phyloP scores from a whole-genome alignment of 2,113 vertebrate species.

The Psittacus erithacus region DNA sequence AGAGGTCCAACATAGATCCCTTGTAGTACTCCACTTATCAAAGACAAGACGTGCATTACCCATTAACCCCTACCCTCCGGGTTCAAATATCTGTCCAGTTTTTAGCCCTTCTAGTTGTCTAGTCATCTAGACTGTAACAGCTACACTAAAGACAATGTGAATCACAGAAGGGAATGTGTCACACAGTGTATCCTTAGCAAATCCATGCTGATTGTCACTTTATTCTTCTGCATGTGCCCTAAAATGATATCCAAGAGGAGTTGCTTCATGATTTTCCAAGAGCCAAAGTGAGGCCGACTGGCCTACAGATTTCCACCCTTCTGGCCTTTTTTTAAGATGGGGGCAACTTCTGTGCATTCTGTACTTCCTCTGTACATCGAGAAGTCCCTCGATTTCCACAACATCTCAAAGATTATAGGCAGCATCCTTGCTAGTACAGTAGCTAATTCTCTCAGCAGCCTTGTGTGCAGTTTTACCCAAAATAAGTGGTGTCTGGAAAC shows the following conservation, averaged over 20 bases:
- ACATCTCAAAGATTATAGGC: not conserved
- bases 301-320: not conserved
- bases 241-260: not conserved
- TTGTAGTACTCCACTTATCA: not conserved
- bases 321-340: not conserved
- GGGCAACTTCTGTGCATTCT: not conserved
- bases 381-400: not conserved
- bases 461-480: not conserved
- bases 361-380: not conserved
- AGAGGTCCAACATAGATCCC: rapidly evolving
- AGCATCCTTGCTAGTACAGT: not conserved
- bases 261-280: not conserved
- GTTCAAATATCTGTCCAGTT: not conserved
- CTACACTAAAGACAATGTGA: not conserved
- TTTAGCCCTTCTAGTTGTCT: not conserved
- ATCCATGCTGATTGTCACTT: not conserved
- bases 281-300: not conserved
- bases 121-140: not conserved
- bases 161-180: not conserved
- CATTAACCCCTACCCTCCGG: not conserved
- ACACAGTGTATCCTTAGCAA: not conserved
- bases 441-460: not conserved
- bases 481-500: not conserved
- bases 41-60: not conserved
- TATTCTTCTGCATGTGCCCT: not conserved